These are phyloP conservation scores for Sebastes goodei DNA, from an alignment of 2,797 vertebrate species.

Conservation along the genomic window DNA sequence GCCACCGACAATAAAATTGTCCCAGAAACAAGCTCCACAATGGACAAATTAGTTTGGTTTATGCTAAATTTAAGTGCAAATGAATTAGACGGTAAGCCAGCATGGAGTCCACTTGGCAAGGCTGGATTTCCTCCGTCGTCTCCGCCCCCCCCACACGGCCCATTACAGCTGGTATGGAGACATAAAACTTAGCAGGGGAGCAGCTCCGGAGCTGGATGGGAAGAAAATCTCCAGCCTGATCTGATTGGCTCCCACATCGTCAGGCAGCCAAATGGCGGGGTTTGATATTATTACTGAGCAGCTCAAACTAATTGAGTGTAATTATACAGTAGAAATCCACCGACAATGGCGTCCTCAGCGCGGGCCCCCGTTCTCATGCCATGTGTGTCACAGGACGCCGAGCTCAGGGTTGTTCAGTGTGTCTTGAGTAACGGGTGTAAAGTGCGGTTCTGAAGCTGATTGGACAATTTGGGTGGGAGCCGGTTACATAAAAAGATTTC, in stretches of 20 bases:
- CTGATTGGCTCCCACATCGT: constrained; percentile 79
- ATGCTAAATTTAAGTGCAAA: constrained; percentile 85
- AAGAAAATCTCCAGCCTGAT: constrained; percentile 75
- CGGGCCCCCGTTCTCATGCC: constrained; percentile 64
- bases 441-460: constrained; percentile 21
- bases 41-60: constrained; percentile 78
- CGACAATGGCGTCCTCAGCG: constrained; percentile 34
- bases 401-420: constrained; percentile 18
- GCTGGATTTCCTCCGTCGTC: constrained; percentile 75
- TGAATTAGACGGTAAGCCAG: constrained; percentile 84
- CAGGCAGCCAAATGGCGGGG: constrained; percentile 67
- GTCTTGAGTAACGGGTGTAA: constrained; percentile 26
- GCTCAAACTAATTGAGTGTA: constrained; percentile 83
- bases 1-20: constrained; percentile 34
- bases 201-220: constrained; percentile 77
- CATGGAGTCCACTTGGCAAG: constrained; percentile 82
- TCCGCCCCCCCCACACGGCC: constrained; percentile 76
- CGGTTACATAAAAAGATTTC: constrained; percentile 39
- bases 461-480: constrained; percentile 35
- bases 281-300: constrained; percentile 63
- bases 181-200: constrained; percentile 82
- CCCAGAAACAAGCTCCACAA: constrained; percentile 38
- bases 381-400: constrained; percentile 28
- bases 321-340: constrained; percentile 64
- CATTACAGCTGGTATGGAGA: constrained; percentile 82